phyloP scores from a whole-genome alignment of 2,888 invertebrate species.

The Graphium colonna region DNA sequence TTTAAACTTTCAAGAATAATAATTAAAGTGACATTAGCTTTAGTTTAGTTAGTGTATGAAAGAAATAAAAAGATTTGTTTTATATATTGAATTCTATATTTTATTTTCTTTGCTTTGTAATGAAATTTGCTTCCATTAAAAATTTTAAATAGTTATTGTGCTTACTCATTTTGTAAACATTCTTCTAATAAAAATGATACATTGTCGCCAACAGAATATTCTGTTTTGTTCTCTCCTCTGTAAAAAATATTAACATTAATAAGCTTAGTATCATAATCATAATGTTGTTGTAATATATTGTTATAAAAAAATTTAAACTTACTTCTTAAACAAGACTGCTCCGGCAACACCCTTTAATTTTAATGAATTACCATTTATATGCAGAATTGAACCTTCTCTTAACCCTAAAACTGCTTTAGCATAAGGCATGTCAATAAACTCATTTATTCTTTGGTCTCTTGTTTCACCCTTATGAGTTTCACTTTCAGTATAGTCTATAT shows the following conservation, averaged over 20 bases:
- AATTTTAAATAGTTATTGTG: background rate
- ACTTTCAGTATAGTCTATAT: conserved; percentile 82
- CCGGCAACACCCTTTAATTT: conserved; percentile 81
- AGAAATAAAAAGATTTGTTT: background rate
- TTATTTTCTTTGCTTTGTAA: background rate
- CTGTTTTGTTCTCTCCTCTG: conserved; percentile 74
- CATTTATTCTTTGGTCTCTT: conserved; percentile 84
- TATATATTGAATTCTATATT: background rate
- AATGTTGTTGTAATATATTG: conserved; percentile 1
- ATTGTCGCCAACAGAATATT: conserved; percentile 79
- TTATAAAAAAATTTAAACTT: conserved; percentile 44
- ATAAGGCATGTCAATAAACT: conserved; percentile 82
- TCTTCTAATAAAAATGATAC: conserved; percentile 74
- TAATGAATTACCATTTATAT: conserved; percentile 80
- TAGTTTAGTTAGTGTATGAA: background rate
- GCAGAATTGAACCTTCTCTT: conserved; percentile 84
- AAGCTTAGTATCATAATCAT: too few species aligned
- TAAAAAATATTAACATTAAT: conserved; percentile 50
- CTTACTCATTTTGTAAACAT: background rate
- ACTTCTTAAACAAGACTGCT: conserved; percentile 84
- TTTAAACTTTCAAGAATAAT: background rate
- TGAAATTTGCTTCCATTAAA: conserved; percentile 2
- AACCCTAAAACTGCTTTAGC: conserved; percentile 84
- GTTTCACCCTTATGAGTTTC: conserved; percentile 89
- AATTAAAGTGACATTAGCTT: background rate